Conservation (phyloP, 2,888 invertebrate genomes). For the Habrosyne pyritoides region DNA sequence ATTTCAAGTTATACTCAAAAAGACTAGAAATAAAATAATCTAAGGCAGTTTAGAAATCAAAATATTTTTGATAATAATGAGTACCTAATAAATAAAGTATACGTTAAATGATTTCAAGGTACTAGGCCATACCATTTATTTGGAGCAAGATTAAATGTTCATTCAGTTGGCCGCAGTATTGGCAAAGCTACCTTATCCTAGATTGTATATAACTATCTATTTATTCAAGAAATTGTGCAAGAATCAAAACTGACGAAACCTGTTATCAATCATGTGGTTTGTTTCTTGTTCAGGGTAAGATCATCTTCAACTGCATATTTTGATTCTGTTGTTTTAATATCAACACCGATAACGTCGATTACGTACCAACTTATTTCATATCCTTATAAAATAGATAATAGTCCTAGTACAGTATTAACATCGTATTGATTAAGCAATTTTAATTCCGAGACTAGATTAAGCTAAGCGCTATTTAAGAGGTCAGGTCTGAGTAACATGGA, state of each 20-base stretch:
- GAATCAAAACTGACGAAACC: conserved; percentile 47
- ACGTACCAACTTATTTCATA: conserved; percentile 49
- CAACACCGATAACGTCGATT: conserved; percentile 56
- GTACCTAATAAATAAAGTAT: background rate
- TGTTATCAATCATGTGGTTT: conserved; percentile 9
- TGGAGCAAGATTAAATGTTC: conserved; percentile 14
- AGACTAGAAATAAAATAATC: background rate
- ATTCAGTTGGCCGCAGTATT: conserved; percentile 50
- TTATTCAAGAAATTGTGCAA: conserved; percentile 77
- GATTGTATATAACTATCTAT: conserved; percentile 72
- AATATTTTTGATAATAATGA: background rate
- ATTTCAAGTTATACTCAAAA: background rate
- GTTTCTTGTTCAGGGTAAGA: background rate
- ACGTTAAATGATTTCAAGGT: background rate
- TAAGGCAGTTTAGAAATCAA: background rate
- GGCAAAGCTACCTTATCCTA: conserved; percentile 36
- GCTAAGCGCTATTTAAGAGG: conserved; percentile 65
- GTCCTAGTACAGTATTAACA: conserved; percentile 50
- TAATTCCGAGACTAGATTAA: conserved; percentile 58
- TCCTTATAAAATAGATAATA: conserved; percentile 69
- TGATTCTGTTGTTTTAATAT: conserved; percentile 33
- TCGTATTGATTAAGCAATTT: conserved; percentile 55
- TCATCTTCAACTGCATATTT: background rate
- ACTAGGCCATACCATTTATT: conserved; percentile 14
- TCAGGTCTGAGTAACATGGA: conserved; percentile 72